Percentiles rank a stretch among this genome's conserved stretches.
These are phyloP conservation scores for Heliconius hortense DNA, from an alignment of 2,888 invertebrate species.

Conservation along the genomic window DNA sequence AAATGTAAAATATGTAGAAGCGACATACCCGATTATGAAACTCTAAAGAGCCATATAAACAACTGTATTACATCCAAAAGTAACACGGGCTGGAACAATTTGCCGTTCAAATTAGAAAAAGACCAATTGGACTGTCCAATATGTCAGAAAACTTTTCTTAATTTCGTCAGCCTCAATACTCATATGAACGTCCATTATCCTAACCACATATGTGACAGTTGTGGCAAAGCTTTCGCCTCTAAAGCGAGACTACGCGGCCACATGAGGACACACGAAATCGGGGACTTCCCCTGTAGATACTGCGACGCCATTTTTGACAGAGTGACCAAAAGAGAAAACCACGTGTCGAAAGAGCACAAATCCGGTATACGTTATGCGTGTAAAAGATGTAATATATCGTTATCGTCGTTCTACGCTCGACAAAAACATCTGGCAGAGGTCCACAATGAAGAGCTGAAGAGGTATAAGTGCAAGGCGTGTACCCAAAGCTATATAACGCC, in stretches of 20 bases:
- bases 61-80: conserved; percentile 57
- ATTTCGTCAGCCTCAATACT: conserved; percentile 70
- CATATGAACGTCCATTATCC: conserved; percentile 81
- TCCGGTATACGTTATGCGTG: conserved; percentile 70
- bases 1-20: conserved; percentile 67
- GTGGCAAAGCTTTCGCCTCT: conserved; percentile 80
- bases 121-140: conserved; percentile 73
- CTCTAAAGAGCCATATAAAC: conserved; percentile 60
- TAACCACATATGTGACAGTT: conserved; percentile 76
- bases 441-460: conserved; percentile 71
- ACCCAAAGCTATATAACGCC: conserved; percentile 76
- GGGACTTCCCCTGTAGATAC: conserved; percentile 68
- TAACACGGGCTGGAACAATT: conserved; percentile 57
- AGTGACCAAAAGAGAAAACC: conserved; percentile 72
- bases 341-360: conserved; percentile 75
- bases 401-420: conserved; percentile 70
- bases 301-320: conserved; percentile 69
- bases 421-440: conserved; percentile 75
- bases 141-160: conserved; percentile 69
- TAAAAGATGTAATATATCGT: conserved; percentile 66
- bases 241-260: conserved; percentile 75
- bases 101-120: conserved; percentile 74
- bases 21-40: conserved; percentile 58
- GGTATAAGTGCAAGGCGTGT: conserved; percentile 75
- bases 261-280: conserved; percentile 78